Evolutionary conservation across 2,888 invertebrate species (phyloP), one percentile per base, ranked within the genome.

Genomic region (Danaus chrysippus): DNA sequence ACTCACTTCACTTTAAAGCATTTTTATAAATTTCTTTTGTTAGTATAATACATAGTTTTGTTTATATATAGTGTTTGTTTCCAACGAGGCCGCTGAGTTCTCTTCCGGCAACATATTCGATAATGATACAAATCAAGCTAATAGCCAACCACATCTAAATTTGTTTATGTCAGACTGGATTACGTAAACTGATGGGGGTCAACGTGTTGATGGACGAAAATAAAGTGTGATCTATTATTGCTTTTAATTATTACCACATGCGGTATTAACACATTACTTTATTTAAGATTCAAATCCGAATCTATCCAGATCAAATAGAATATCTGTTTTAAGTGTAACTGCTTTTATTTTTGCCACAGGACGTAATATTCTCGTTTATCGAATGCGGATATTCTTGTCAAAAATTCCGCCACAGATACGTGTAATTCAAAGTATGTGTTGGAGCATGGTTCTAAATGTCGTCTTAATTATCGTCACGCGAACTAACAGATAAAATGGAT

Each of bases 71-170:
- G 43, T 49, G 34, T 60, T 73, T 74, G 75, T 34, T 34, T 34
- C 71, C 75, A 83, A 79, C 74, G 78, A 75, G 85, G 82, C 75
- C 83, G 76, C 73, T 79, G 78, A 79, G 73, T 79, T 76, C 68
- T 75, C 71, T 80, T 82, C 79, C 81, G 78, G 77, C 75, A 79
- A 77, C 68, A 75, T 71, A 69, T 69, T 34, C 60, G 67, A 70
- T 71, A 73, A 68, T 66, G 43, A 15, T 41, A 62, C 55, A 53
- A 66, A 64, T 44, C 15, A 54, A 15, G 15, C 42, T 59, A 49
- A 54, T 42, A 54, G 41, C 56, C 46, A 57, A 56, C 42, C 56
- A 17, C 19, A 49, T 54, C 19, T 54, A 56, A 61, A 66, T 54
- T 58, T 67, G 63, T 67, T 58, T 66, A 58, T 58, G 54, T 66